These are phyloP conservation scores for Camponotus vicinus DNA, from an alignment of 1,140 invertebrate species.

Conservation along the genomic window DNA sequence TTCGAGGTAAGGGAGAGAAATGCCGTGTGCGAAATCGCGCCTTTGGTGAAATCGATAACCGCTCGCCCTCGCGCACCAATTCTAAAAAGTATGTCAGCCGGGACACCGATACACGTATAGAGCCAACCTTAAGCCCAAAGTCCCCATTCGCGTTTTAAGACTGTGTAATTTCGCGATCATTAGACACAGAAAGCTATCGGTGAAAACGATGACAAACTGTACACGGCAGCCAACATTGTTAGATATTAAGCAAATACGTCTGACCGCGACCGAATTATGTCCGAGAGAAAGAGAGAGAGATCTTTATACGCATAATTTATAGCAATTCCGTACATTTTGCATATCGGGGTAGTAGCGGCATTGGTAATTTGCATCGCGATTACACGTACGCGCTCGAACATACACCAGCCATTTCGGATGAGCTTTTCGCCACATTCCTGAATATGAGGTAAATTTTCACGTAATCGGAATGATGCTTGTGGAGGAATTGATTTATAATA, in stretches of 20 bases:
- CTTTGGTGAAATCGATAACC: slow-evolving; percentile 41
- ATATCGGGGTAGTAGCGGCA: background rate
- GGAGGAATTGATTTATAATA: background rate
- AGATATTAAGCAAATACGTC: slow-evolving; percentile 44
- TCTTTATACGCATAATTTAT: slow-evolving; percentile 58
- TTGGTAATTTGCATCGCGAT: slow-evolving; percentile 38
- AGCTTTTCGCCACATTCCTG: slow-evolving; percentile 24
- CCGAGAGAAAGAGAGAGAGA: slow-evolving; percentile 25
- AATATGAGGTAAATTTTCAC: slow-evolving; percentile 22
- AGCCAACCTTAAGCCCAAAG: background rate
- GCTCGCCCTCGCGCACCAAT: slow-evolving; percentile 12
- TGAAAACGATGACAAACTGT: slow-evolving; percentile 11
- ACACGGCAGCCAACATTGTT: slow-evolving; percentile 6
- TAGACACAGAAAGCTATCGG: slow-evolving; percentile 28
- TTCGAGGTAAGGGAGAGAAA: background rate
- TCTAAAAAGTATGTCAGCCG: slow-evolving; percentile 53
- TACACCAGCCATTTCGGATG: slow-evolving; percentile 14
- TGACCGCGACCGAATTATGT: slow-evolving; percentile 26
- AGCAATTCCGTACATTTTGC: slow-evolving; percentile 48
- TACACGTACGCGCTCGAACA: background rate
- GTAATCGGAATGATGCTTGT: background rate
- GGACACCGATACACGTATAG: background rate
- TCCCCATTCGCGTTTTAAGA: slow-evolving; percentile 24
- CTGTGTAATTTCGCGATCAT: slow-evolving; percentile 50
- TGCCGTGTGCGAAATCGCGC: background rate